Percentiles rank a stretch among this genome's conserved stretches.
Evolutionary conservation across 2,888 invertebrate species (phyloP).

Genomic region (Allygus modestus): DNA sequence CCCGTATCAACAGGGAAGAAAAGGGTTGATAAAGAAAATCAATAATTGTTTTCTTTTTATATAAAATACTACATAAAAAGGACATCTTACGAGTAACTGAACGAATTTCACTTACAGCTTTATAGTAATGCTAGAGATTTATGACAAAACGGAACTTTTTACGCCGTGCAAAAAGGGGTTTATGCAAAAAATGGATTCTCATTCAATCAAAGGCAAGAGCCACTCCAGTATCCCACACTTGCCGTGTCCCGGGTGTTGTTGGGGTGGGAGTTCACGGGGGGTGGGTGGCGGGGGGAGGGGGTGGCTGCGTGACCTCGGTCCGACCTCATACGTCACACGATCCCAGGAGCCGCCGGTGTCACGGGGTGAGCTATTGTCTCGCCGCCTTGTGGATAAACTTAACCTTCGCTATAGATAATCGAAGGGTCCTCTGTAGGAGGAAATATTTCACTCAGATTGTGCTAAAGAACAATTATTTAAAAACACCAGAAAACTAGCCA

Average conservation of each 20-base stretch:
- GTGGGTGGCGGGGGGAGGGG: neutral
- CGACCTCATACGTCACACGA: slow-evolving; percentile 28
- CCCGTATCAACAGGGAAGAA: no score
- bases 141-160: no score
- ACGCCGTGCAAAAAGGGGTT: neutral
- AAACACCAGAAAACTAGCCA: no score
- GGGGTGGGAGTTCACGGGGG: neutral
- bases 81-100: no score
- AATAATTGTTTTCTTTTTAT: neutral
- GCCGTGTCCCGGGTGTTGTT: neutral
- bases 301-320: slow-evolving; percentile 16
- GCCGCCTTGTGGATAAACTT: neutral
- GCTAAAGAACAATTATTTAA: no score
- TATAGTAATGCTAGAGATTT: no score
- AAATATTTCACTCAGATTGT: no score
- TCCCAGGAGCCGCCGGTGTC: slow-evolving; percentile 20
- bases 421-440: no score
- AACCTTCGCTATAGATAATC: no score
- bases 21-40: no score
- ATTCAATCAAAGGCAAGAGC: slow-evolving; percentile 38
- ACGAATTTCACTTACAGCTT: no score
- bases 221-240: slow-evolving; percentile 14
- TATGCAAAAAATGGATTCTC: slow-evolving; percentile 29
- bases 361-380: neutral
- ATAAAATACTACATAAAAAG: no score